Conservation (phyloP, 2,888 invertebrate species). For the Cerceris rybyensis region DNA sequence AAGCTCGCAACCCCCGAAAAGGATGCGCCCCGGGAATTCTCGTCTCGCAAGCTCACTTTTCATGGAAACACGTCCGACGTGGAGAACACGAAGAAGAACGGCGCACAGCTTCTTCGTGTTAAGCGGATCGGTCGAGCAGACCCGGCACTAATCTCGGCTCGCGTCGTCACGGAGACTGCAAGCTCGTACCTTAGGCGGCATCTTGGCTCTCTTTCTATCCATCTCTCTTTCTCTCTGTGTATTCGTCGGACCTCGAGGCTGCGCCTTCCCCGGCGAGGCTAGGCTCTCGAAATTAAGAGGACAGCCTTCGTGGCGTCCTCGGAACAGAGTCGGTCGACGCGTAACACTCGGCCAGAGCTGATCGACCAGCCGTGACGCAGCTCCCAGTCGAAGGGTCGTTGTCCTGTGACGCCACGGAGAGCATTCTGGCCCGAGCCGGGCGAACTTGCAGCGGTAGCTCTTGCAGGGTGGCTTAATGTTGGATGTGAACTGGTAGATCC, state of each 20-base stretch:
- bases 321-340: slow-evolving; percentile 2
- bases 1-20: too few relatives aligned
- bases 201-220: slow-evolving; percentile 35
- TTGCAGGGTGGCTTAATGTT: too few relatives aligned
- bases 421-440: not conserved
- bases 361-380: slow-evolving; percentile 35
- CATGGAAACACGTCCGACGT: not conserved
- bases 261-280: not conserved
- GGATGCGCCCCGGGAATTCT: too few relatives aligned
- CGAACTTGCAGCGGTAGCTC: too few relatives aligned
- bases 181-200: slow-evolving; percentile 51
- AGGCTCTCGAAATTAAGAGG: slow-evolving; percentile 53
- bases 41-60: not conserved
- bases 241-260: too few relatives aligned
- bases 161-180: slow-evolving; percentile 59
- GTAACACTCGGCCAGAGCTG: not conserved
- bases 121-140: not conserved
- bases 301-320: slow-evolving; percentile 14
- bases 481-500: too few relatives aligned
- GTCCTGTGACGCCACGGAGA: slow-evolving; percentile 60
- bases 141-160: slow-evolving; percentile 44
- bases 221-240: not conserved
- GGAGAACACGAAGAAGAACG: not conserved
- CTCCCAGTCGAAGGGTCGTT: slow-evolving; percentile 58
- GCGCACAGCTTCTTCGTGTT: too few relatives aligned